Conservation (phyloP, 2,113 vertebrate species). For the Regulus satrapa region DNA sequence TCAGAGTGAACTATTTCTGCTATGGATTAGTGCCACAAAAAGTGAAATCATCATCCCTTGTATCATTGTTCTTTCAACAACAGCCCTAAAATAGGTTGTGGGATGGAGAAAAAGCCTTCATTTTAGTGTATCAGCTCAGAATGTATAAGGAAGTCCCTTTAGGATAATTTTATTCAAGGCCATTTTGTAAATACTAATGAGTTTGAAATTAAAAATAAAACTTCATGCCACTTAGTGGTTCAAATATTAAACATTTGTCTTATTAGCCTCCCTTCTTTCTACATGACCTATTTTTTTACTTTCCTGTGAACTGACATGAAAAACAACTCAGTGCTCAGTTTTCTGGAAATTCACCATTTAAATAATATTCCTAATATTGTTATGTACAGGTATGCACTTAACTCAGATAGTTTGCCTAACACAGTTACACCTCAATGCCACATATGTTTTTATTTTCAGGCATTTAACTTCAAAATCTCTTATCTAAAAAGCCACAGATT, state of each 20-base stretch:
- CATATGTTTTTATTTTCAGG: too few species aligned
- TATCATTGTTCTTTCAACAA: neutral
- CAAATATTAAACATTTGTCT: slow-evolving; percentile 2
- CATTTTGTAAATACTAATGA: neutral
- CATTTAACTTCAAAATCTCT: neutral
- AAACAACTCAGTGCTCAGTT: neutral
- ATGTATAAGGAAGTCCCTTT: neutral
- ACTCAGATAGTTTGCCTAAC: neutral
- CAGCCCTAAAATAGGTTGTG: neutral
- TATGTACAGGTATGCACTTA: neutral
- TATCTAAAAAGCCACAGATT: neutral
- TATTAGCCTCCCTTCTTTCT: neutral
- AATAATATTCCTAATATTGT: neutral
- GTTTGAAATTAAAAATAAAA: neutral
- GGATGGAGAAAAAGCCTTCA: neutral
- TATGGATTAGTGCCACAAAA: neutral
- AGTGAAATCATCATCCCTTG: neutral
- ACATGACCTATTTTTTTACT: slow-evolving; percentile 13
- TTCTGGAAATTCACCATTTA: neutral
- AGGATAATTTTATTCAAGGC: neutral
- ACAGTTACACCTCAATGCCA: neutral
- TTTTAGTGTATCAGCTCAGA: neutral
- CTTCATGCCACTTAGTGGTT: neutral
- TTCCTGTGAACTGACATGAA: neutral
- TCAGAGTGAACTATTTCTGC: neutral